Conservation (phyloP, 1,140 invertebrate genomes). For the Brachionus asplanchnoidis region DNA sequence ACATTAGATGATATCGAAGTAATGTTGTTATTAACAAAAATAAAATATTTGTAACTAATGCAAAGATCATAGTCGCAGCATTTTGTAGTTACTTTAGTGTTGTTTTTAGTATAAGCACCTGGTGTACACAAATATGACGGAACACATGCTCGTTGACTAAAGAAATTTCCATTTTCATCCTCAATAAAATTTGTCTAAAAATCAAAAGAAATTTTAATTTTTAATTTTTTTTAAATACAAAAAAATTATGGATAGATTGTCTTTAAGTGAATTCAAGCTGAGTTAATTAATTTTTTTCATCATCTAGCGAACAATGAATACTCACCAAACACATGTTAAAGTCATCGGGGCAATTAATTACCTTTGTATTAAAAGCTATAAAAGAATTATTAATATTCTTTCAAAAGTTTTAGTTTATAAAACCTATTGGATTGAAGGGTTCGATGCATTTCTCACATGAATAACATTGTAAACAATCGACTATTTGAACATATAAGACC, state of each 20-base stretch:
- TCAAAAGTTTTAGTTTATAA: not conserved
- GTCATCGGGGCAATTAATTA: not conserved
- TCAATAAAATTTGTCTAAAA: conserved; percentile 29
- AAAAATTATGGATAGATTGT: no score
- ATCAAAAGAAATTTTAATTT: not conserved
- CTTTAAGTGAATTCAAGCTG: no score
- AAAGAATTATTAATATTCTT: not conserved
- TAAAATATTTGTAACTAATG: conserved; percentile 23
- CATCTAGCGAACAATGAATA: not conserved
- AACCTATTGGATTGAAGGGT: conserved; percentile 33
- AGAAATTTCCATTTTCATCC: not conserved
- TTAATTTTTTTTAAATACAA: not conserved
- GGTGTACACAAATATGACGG: conserved; percentile 25
- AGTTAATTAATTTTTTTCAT: not conserved
- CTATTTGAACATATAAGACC: not conserved
- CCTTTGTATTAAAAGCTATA: not conserved
- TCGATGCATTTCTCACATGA: conserved; percentile 29
- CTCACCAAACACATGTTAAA: not conserved
- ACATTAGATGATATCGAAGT: not conserved
- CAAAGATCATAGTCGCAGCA: conserved; percentile 20
- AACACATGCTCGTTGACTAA: conserved; percentile 9
- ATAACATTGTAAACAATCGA: conserved; percentile 40
- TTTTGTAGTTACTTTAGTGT: conserved; percentile 10
- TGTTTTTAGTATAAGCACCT: not conserved
- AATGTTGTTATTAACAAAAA: not conserved